These are phyloP conservation scores for Protodeltote pygarga DNA, from an alignment of 2,888 invertebrate species.

Conservation along the genomic window DNA sequence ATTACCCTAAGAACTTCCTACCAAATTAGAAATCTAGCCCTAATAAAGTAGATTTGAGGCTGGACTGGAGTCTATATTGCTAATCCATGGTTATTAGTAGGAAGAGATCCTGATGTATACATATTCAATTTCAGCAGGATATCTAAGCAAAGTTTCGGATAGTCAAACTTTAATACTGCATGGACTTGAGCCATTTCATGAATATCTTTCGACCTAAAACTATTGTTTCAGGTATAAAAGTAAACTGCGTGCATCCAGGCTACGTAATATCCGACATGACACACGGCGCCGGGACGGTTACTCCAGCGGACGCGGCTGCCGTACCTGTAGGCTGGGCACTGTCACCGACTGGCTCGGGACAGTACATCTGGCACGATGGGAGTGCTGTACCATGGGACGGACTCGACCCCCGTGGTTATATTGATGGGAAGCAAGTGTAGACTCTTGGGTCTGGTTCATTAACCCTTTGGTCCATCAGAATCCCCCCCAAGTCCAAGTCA, in stretches of 20 bases:
- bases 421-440: conserved; percentile 61
- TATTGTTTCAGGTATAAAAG: conserved; percentile 62
- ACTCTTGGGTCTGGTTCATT: neutral
- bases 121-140: too few relatives aligned
- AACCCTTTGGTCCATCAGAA: conserved; percentile 4
- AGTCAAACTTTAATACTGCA: too few relatives aligned
- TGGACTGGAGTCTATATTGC: too few relatives aligned
- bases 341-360: conserved; percentile 55
- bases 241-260: conserved; percentile 79
- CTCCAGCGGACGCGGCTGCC: conserved; percentile 64
- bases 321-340: conserved; percentile 58
- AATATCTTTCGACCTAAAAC: neutral
- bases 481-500: too few relatives aligned
- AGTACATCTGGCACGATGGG: conserved; percentile 73
- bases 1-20: too few relatives aligned
- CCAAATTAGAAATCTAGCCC: too few relatives aligned
- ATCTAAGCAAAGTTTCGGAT: too few relatives aligned
- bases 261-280: conserved; percentile 82
- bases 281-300: conserved; percentile 64
- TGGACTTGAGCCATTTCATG: too few relatives aligned
- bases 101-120: too few relatives aligned
- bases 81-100: too few relatives aligned
- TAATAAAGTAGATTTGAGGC: too few relatives aligned
- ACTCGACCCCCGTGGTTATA: conserved; percentile 71
- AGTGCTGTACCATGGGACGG: conserved; percentile 73